Evolutionary conservation across 1,140 invertebrate species (phyloP), one percentile per base, ranked within the genome.

Genomic region (Reticulitermes speratus): DNA sequence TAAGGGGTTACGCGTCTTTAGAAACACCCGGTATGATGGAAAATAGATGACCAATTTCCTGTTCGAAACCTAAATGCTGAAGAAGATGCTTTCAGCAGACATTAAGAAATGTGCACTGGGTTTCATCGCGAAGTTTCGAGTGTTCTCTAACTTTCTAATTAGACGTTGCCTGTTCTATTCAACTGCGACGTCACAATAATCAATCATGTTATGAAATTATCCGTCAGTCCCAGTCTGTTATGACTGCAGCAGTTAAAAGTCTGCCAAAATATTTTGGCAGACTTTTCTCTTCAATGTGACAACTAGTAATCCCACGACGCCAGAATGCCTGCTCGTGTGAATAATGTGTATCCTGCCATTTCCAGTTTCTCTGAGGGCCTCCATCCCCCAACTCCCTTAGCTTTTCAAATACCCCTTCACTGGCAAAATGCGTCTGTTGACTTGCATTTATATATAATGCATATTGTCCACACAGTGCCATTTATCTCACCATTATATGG

Each of bases 181-280:
- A 30, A 75, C 65, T n/a, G 65, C 25, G 11, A 75, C 2, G 25
- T 75, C n/a, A 30, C 65, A 30, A 75, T 75, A 23, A 65, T 65
- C 9, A 75, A 75, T 75, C 9, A 75, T 75, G 30, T 30, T 75
- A 30, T 16, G 65, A 75, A 75, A 75, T 75, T 75, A 75, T 75
- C n/a, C 65, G 7, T 30, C 25, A 9, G 25, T 75, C 14, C 25
- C 25, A n/a, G n/a, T n/a, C 65, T 75, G n/a, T 75, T 75, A 75
- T 30, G 65, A 75, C 65, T 75, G n/a, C 65, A 75, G 65, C 3
- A 75, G 25, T 75, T 75, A 75, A 75, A 75, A 75, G 65, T 30
- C n/a, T 75, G 65, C 65, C 65, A 75, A 75, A 75, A 9, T 30
- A 75, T 75, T 75, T 75, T 75, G 65, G 65, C 65, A 75, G 65